A percentile compares a stretch with the other conserved stretches of the same genome.
phyloP scores from a whole-genome alignment of 2,113 vertebrate genomes.

The Antennarius striatus region DNA sequence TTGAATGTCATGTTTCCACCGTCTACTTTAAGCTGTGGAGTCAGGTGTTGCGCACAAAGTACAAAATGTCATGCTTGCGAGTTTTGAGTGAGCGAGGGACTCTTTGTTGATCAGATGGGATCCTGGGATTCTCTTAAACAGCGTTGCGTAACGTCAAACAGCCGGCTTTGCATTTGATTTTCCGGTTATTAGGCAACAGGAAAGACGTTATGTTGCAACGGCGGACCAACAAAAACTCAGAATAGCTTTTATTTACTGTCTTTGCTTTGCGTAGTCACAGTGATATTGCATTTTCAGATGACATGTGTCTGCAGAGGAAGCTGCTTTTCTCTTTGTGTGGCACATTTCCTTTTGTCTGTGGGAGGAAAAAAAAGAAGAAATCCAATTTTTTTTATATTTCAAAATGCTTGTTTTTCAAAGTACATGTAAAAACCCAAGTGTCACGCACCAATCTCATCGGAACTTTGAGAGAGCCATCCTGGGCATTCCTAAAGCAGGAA shows the following conservation, averaged over 20 bases:
- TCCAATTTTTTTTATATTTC: constrained; percentile 7
- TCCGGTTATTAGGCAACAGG: constrained; percentile 29
- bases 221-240: constrained; percentile 12
- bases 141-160: constrained; percentile 32
- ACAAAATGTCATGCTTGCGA: no score
- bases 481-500: neutral
- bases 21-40: no score
- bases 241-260: constrained; percentile 16
- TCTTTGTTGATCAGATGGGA: neutral
- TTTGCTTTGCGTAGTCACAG: constrained; percentile 11
- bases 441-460: neutral
- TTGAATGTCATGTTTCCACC: no score
- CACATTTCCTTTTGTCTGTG: constrained; percentile 1
- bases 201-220: constrained; percentile 51
- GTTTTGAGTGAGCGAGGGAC: neutral
- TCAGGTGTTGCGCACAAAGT: no score
- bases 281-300: constrained; percentile 40
- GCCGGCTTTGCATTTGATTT: constrained; percentile 33
- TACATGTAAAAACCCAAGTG: constrained; percentile 1
- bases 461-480: neutral
- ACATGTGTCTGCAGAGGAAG: constrained; percentile 22
- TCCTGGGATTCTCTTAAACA: constrained; percentile 13
- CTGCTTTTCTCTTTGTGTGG: constrained; percentile 16
- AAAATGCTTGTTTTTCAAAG: neutral
- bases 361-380: constrained; percentile 15